A percentile compares a stretch with the other conserved stretches of the same genome.
These are phyloP conservation scores for Cantharis rustica DNA, from an alignment of 2,888 invertebrate genomes.

Conservation along the genomic window DNA sequence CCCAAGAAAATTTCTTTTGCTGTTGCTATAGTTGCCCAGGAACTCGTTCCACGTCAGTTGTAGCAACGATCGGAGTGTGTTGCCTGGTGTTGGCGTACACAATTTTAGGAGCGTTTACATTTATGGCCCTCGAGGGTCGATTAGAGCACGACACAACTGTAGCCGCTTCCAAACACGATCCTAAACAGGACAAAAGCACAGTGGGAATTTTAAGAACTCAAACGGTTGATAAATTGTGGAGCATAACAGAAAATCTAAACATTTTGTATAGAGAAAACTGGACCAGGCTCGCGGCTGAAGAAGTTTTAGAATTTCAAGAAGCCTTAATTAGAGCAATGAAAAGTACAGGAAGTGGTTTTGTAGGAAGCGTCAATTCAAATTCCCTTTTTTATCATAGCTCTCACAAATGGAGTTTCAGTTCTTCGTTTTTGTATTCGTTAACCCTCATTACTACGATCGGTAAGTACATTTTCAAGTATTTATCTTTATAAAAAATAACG, in stretches of 20 bases:
- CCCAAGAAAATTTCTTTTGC: conserved; percentile 52
- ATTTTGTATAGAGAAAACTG: conserved; percentile 91
- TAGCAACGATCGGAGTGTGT: conserved; percentile 82
- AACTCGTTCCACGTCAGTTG: conserved; percentile 62
- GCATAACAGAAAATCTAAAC: conserved; percentile 84
- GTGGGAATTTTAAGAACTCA: conserved; percentile 62
- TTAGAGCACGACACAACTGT: conserved; percentile 63
- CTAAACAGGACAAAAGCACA: conserved; percentile 49
- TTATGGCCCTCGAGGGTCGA: conserved; percentile 79
- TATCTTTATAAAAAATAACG: background rate
- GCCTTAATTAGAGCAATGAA: conserved; percentile 59
- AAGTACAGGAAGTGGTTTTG: conserved; percentile 38
- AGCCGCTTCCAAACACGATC: conserved; percentile 67
- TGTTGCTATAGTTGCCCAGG: conserved; percentile 64
- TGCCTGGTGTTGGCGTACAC: conserved; percentile 89
- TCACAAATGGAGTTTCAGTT: conserved; percentile 89
- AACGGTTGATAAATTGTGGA: conserved; percentile 83
- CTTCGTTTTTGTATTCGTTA: conserved; percentile 89
- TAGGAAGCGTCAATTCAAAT: conserved; percentile 56
- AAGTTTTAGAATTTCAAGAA: conserved; percentile 84
- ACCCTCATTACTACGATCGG: conserved; percentile 95
- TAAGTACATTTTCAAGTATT: conserved; percentile 57
- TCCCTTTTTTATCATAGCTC: conserved; percentile 51
- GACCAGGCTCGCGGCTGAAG: conserved; percentile 85
- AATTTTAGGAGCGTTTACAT: conserved; percentile 88